A percentile compares a stretch with the other conserved stretches of the same genome.
These are phyloP conservation scores for Caranx melampygus DNA, from an alignment of 2,113 vertebrate genomes.

Conservation along the genomic window DNA sequence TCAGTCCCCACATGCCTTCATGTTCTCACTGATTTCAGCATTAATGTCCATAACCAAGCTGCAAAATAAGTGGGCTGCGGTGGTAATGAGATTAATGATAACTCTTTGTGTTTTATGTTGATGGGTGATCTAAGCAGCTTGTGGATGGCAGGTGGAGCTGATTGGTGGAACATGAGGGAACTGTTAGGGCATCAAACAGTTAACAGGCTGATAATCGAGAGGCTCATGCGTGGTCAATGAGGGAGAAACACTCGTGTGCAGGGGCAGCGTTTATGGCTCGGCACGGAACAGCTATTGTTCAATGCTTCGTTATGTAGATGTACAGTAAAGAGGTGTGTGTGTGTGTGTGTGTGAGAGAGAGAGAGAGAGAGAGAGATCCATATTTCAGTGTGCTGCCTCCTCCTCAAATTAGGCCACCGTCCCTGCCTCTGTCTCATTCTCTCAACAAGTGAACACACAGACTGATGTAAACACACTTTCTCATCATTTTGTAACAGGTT, in stretches of 20 bases:
- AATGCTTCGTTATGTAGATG: conserved; percentile 23
- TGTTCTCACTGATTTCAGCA: conserved; percentile 35
- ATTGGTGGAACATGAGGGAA: conserved; percentile 66
- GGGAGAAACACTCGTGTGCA: conserved; percentile 26
- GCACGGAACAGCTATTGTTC: conserved; percentile 46
- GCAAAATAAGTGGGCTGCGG: conserved; percentile 25
- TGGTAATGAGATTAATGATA: conserved; percentile 42
- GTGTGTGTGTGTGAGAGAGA: background rate
- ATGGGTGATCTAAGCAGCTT: conserved; percentile 47
- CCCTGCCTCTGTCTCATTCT: conserved; percentile 29
- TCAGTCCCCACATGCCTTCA: background rate
- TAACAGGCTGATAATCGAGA: conserved; percentile 58
- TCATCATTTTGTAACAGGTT: background rate
- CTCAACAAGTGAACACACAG: conserved; percentile 52
- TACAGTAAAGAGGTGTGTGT: conserved; percentile 22
- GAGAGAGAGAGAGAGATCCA: conserved; percentile 15
- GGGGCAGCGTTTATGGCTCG: conserved; percentile 17
- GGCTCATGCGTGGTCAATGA: conserved; percentile 57
- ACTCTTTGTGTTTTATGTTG: conserved; percentile 40
- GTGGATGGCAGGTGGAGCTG: conserved; percentile 40
- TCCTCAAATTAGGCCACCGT: conserved; percentile 47
- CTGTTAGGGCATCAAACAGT: conserved; percentile 59
- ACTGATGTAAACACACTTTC: background rate
- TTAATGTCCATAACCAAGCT: conserved; percentile 47
- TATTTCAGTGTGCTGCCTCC: conserved; percentile 44